Conservation (phyloP, 2,797 vertebrate species). For the Diglossa cyanea region DNA sequence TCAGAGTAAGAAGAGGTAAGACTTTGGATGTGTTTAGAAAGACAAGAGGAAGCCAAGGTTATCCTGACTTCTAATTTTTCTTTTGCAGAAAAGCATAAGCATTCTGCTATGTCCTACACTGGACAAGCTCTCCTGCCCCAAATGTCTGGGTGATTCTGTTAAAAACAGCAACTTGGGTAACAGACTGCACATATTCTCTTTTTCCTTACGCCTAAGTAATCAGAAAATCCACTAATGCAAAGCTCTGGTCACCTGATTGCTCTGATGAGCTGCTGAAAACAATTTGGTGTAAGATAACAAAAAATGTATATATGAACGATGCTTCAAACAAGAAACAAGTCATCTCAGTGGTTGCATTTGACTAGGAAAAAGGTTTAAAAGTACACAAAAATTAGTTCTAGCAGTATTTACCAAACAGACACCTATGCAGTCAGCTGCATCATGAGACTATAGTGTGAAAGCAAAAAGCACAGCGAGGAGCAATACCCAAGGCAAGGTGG, state of each 20-base stretch:
- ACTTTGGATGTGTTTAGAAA: neutral
- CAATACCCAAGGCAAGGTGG: neutral
- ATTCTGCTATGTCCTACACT: neutral
- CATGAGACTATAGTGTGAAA: neutral
- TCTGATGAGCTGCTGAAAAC: neutral
- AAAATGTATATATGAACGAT: neutral
- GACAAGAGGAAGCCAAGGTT: neutral
- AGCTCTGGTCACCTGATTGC: neutral
- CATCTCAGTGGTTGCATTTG: neutral
- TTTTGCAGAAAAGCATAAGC: neutral
- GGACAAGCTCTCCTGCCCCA: neutral
- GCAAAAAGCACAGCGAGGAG: neutral
- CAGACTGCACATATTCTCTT: rapidly evolving
- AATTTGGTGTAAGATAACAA: neutral
- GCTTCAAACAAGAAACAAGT: neutral
- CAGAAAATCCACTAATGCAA: neutral
- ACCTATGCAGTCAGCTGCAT: neutral
- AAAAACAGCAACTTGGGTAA: neutral
- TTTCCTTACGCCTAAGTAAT: neutral
- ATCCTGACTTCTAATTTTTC: neutral
- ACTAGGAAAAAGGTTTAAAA: neutral
- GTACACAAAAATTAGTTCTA: neutral
- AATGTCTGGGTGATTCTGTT: neutral
- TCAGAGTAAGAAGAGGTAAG: neutral
- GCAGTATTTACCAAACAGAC: neutral